phyloP scores from a whole-genome alignment of 2,888 invertebrate species.

The Colletes collaris region DNA sequence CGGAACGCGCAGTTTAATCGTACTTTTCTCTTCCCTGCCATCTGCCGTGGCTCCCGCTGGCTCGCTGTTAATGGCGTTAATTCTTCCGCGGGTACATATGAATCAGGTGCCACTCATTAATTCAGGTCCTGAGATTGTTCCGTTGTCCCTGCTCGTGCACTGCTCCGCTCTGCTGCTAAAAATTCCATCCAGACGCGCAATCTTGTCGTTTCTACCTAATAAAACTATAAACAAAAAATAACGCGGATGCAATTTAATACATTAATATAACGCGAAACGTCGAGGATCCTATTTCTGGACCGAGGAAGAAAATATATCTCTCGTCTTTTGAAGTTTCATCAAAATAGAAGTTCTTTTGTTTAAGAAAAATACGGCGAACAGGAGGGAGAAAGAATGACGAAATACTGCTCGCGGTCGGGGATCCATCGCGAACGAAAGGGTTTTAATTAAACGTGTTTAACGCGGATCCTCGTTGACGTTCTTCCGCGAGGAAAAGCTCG shows the following conservation, averaged over 20 bases:
- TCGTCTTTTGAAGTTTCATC: too few species aligned
- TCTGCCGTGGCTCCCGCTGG: constrained; percentile 37
- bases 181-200: neutral
- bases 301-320: too few species aligned
- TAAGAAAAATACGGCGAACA: neutral
- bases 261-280: too few species aligned
- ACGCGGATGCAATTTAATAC: too few species aligned
- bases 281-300: too few species aligned
- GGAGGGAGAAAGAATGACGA: neutral
- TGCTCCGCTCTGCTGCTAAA: neutral
- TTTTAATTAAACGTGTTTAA: constrained; percentile 35
- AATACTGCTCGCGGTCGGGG: neutral
- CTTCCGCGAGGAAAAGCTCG: neutral
- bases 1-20: constrained; percentile 59
- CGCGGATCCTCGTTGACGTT: neutral
- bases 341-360: too few species aligned
- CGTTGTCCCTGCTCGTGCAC: neutral
- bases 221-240: too few species aligned
- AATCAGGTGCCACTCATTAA: constrained; percentile 63
- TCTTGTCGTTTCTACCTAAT: too few species aligned
- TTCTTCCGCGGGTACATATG: constrained; percentile 57
- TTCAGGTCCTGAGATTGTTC: constrained; percentile 44
- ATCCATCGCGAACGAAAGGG: constrained; percentile 8
- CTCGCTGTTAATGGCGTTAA: constrained; percentile 60
- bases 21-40: constrained; percentile 51